These are phyloP conservation scores for Pangasius sanitwongsei DNA, from an alignment of 2,797 vertebrate genomes.

Conservation along the genomic window DNA sequence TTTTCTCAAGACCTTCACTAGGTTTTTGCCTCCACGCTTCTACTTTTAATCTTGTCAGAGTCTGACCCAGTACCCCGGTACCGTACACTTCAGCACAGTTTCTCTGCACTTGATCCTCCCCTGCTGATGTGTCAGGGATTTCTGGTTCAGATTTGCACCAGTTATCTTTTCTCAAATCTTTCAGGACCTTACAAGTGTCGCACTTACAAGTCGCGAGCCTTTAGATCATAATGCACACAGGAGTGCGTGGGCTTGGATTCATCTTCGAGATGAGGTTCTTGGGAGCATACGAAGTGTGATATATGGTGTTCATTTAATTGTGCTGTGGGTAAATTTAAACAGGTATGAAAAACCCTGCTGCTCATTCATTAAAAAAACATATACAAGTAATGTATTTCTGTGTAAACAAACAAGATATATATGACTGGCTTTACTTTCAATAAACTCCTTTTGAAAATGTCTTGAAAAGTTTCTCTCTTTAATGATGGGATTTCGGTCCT, in stretches of 20 bases:
- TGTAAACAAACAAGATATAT: conserved; percentile 6
- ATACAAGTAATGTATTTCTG: neutral
- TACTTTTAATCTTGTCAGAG: neutral
- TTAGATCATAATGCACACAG: neutral
- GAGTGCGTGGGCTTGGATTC: neutral
- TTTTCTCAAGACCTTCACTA: neutral
- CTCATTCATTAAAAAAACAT: conserved; percentile 10
- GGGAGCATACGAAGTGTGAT: conserved; percentile 8
- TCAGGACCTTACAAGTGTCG: neutral
- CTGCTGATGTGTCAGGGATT: neutral
- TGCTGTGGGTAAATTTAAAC: conserved; percentile 15
- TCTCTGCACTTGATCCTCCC: neutral
- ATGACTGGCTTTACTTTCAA: neutral
- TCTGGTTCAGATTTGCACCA: neutral
- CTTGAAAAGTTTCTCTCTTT: neutral
- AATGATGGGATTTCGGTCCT: conserved; percentile 8
- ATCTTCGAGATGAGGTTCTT: neutral
- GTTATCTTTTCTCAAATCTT: neutral
- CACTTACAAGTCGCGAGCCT: neutral
- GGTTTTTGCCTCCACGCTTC: neutral
- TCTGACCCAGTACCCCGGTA: neutral
- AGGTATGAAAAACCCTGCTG: neutral
- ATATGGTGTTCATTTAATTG: conserved; percentile 28
- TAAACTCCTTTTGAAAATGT: neutral
- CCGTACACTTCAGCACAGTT: neutral